Evolutionary conservation across 2,888 invertebrate genomes (phyloP).

Genomic region (Caenorhabditis sp.): DNA sequence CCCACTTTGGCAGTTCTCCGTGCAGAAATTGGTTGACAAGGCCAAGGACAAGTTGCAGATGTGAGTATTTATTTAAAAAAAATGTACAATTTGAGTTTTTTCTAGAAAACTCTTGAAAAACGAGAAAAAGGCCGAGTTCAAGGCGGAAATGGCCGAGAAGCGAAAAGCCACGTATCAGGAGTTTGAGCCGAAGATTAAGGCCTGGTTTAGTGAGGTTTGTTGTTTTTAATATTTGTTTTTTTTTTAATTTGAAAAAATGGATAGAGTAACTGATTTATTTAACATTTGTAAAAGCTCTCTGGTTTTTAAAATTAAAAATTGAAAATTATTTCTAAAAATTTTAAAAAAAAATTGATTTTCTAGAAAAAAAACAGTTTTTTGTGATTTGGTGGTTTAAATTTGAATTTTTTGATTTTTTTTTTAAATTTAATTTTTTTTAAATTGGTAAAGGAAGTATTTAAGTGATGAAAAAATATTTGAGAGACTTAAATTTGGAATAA

Average conservation of each 20-base stretch:
- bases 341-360: neutral
- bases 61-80: slow-evolving; percentile 9
- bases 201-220: slow-evolving; percentile 43
- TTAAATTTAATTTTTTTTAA: too few relatives aligned
- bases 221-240: too few relatives aligned
- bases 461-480: too few relatives aligned
- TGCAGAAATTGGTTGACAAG: slow-evolving; percentile 43
- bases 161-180: slow-evolving; percentile 22
- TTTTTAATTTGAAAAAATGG: neutral
- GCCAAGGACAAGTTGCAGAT: slow-evolving; percentile 32
- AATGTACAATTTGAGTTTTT: neutral
- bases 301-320: slow-evolving; percentile 5
- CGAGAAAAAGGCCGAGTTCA: slow-evolving; percentile 34
- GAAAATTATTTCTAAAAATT: too few relatives aligned
- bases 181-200: slow-evolving; percentile 36
- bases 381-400: neutral
- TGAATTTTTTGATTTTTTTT: neutral
- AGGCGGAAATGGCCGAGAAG: slow-evolving; percentile 20
- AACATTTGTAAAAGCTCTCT: neutral
- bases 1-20: slow-evolving; percentile 25
- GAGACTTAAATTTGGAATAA: too few relatives aligned
- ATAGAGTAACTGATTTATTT: neutral
- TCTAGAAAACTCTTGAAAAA: slow-evolving; percentile 40
- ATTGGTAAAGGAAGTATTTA: too few relatives aligned
- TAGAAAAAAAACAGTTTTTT: neutral